Percentiles rank a stretch among this genome's conserved stretches.
These are phyloP conservation scores for Psilopogon haemacephalus DNA, from an alignment of 2,113 vertebrate species.

Conservation along the genomic window DNA sequence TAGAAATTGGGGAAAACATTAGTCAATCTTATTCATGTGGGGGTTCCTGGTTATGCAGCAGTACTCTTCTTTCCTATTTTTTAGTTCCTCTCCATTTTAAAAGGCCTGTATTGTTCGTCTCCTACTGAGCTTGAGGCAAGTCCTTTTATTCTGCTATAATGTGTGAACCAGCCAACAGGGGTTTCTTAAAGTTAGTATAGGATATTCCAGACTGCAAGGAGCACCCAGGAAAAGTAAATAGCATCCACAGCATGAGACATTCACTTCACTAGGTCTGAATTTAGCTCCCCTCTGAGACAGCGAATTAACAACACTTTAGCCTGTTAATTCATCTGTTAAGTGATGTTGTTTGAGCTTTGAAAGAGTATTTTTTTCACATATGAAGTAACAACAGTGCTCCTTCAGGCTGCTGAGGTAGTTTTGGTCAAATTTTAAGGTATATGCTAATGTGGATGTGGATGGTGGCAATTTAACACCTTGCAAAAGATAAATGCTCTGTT, in stretches of 20 bases:
- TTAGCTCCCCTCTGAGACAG: neutral
- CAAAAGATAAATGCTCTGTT: neutral
- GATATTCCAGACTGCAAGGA: neutral
- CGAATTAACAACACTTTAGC: neutral
- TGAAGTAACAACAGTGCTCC: neutral
- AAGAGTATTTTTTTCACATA: neutral
- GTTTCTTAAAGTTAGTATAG: neutral
- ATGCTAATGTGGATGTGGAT: neutral
- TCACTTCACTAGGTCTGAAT: neutral
- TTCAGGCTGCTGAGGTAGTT: neutral
- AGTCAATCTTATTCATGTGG: neutral
- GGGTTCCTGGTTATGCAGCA: neutral
- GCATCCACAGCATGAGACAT: neutral
- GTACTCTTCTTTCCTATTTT: neutral
- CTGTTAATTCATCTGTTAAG: neutral
- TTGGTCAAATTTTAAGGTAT: neutral
- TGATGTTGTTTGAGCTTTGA: neutral
- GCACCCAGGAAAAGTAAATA: neutral
- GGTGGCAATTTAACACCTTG: neutral
- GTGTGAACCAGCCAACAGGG: neutral
- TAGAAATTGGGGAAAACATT: conserved; percentile 18
- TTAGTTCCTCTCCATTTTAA: neutral
- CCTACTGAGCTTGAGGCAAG: neutral
- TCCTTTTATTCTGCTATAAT: neutral
- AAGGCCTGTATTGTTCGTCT: neutral